phyloP scores from a whole-genome alignment of 2,113 vertebrate genomes.

The Xiphophorus maculatus region DNA sequence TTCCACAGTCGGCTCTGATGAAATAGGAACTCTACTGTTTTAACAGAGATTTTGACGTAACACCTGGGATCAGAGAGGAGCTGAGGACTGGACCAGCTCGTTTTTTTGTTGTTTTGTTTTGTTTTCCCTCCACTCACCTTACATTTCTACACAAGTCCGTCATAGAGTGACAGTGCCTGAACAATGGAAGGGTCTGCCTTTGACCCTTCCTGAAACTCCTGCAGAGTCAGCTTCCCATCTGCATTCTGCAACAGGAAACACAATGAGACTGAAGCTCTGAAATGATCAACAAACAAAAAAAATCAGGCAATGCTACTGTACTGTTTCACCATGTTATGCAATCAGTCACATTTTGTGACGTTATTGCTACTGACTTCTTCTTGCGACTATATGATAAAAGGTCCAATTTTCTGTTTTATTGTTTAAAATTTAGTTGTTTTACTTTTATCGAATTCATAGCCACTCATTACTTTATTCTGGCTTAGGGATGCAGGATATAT shows the following conservation, averaged over 20 bases:
- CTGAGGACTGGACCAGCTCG: slow-evolving; percentile 22
- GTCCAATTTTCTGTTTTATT: too few species aligned
- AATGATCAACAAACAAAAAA: slow-evolving; percentile 21
- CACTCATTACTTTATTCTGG: background rate
- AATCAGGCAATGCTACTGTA: background rate
- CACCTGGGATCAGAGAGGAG: slow-evolving; percentile 19
- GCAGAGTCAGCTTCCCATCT: slow-evolving; percentile 94
- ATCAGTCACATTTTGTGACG: background rate
- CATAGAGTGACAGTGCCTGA: slow-evolving; percentile 96
- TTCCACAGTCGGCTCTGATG: slow-evolving; percentile 27
- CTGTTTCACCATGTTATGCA: too few species aligned
- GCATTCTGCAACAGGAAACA: slow-evolving; percentile 85
- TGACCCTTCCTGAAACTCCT: slow-evolving; percentile 98
- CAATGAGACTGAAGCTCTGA: slow-evolving; percentile 6
- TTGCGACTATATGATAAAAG: too few species aligned
- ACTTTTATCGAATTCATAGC: too few species aligned
- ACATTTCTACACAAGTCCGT: slow-evolving; percentile 92
- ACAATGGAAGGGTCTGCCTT: slow-evolving; percentile 98
- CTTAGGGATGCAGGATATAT: background rate
- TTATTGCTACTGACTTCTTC: too few species aligned
- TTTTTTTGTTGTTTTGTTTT: background rate
- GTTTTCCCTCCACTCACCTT: slow-evolving; percentile 79
- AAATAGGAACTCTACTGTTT: slow-evolving; percentile 23
- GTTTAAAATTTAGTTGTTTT: too few species aligned
- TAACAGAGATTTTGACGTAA: slow-evolving; percentile 9